phyloP scores from a whole-genome alignment of 2,888 invertebrate species.

The Parnassius smintheus region DNA sequence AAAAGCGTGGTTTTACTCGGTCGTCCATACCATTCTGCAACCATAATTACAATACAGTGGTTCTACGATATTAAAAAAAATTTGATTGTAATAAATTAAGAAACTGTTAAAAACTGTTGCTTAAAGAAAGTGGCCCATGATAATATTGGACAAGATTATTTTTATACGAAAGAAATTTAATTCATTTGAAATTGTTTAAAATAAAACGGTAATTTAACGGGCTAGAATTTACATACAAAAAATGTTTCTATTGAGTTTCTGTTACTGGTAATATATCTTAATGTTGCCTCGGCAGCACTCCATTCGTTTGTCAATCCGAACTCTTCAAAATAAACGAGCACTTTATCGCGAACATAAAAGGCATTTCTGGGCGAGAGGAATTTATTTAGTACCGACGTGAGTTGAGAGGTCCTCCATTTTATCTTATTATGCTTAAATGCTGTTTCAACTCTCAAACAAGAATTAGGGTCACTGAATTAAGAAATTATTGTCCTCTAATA shows the following conservation, averaged over 20 bases:
- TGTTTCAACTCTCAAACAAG: conserved; percentile 12
- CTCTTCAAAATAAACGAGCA: conserved; percentile 24
- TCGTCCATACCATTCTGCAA: too few relatives aligned
- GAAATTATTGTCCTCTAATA: conserved; percentile 12
- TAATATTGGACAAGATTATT: too few relatives aligned
- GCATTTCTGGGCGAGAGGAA: conserved; percentile 18
- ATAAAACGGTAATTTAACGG: too few relatives aligned
- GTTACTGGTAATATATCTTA: conserved; percentile 17
- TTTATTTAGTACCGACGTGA: conserved; percentile 18
- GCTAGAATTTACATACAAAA: background rate
- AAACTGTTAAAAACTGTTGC: too few relatives aligned
- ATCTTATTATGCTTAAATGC: conserved; percentile 24
- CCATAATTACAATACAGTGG: too few relatives aligned
- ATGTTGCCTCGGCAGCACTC: conserved; percentile 11
- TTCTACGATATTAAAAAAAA: too few relatives aligned
- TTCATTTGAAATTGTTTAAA: too few relatives aligned
- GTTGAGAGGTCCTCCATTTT: conserved; percentile 19
- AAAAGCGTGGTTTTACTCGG: too few relatives aligned
- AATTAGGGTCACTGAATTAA: conserved; percentile 4
- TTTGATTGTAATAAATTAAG: too few relatives aligned
- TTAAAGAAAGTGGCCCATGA: too few relatives aligned
- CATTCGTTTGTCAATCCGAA: conserved; percentile 22
- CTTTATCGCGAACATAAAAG: conserved; percentile 25
- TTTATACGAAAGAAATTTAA: too few relatives aligned
- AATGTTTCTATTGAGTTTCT: background rate